Evolutionary conservation across 2,113 vertebrate species (phyloP).

Genomic region (Phyllostomus discolor): DNA sequence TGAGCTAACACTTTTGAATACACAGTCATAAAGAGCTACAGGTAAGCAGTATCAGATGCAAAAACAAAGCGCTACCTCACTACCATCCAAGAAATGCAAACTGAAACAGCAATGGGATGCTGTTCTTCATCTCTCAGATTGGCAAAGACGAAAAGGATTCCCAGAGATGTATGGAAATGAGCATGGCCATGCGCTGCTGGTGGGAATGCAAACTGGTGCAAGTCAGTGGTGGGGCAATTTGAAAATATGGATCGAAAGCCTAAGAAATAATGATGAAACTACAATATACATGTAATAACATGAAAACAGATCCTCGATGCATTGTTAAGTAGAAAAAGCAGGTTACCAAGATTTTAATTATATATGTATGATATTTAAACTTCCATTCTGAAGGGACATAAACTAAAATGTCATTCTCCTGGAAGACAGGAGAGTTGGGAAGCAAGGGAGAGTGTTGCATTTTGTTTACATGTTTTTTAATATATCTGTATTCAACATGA

Average conservation of each 20-base stretch:
- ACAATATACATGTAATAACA: not conserved
- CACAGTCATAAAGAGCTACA: not conserved
- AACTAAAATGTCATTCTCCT: not conserved
- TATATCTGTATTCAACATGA: not conserved
- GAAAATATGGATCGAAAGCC: not conserved
- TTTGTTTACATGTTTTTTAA: not conserved
- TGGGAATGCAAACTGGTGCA: not conserved
- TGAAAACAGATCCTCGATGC: not conserved
- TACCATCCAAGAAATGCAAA: conserved; percentile 28
- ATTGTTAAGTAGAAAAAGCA: not conserved
- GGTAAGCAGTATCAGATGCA: not conserved
- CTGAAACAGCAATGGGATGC: not conserved
- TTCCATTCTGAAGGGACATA: not conserved
- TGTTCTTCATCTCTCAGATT: not conserved
- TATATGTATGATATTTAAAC: not conserved
- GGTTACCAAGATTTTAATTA: not conserved
- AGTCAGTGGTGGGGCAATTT: not conserved
- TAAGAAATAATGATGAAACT: not conserved
- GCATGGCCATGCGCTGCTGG: not conserved
- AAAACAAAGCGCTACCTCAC: not conserved
- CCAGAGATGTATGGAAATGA: not conserved
- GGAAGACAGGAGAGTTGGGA: not conserved
- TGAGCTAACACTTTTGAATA: not conserved
- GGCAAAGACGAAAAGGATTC: not conserved
- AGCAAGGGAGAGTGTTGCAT: not conserved